Evolutionary conservation across 2,113 vertebrate genomes (phyloP).

Genomic region (Corythornis madagascariensis): DNA sequence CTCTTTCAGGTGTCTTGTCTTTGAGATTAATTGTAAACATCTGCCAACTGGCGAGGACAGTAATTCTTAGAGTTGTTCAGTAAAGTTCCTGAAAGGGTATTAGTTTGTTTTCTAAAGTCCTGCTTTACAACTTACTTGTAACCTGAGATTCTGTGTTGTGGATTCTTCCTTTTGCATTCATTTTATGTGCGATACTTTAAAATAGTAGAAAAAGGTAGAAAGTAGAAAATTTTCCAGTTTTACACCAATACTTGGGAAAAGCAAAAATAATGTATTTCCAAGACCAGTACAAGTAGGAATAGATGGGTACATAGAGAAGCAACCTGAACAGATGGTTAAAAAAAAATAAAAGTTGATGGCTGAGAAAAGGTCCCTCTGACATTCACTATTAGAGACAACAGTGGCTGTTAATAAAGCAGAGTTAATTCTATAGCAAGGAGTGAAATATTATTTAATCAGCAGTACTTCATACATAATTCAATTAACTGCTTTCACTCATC

Average conservation of each 20-base stretch:
- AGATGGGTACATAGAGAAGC: background rate
- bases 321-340: slow-evolving; percentile 60
- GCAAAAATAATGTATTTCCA: background rate
- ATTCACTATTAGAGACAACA: slow-evolving; percentile 68
- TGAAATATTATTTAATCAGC: slow-evolving; percentile 84
- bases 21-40: slow-evolving; percentile 13
- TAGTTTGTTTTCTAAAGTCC: background rate
- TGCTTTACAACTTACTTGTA: background rate
- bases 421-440: slow-evolving; percentile 74
- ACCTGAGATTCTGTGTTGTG: background rate
- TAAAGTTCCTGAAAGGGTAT: background rate
- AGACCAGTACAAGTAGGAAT: background rate
- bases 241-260: background rate
- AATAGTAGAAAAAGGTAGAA: background rate
- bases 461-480: slow-evolving; percentile 84
- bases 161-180: background rate
- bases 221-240: background rate
- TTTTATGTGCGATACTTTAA: background rate
- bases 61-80: background rate
- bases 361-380: slow-evolving; percentile 70
- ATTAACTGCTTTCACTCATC: slow-evolving; percentile 80
- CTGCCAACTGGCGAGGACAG: background rate
- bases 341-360: slow-evolving; percentile 26
- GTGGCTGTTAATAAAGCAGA: slow-evolving; percentile 73
- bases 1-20: background rate